A percentile compares a stretch with the other conserved stretches of the same genome.
phyloP scores from a whole-genome alignment of 2,888 invertebrate genomes.

The Acronicta leporina region DNA sequence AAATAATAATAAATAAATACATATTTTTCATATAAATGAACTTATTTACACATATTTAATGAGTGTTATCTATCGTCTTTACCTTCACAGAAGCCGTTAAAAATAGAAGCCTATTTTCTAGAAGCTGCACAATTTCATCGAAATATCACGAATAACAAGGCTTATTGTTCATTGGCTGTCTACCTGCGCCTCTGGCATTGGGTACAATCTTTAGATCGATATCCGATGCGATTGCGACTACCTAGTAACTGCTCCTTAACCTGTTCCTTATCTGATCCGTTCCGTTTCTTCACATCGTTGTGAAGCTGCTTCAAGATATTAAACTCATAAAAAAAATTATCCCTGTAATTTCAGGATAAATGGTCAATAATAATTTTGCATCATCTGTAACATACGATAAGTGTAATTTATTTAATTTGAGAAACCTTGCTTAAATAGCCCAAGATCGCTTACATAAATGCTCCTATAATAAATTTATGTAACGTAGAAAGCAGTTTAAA shows the following conservation, averaged over 20 bases:
- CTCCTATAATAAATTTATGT: slow-evolving; percentile 35
- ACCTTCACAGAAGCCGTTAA: slow-evolving; percentile 18
- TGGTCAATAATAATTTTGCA: slow-evolving; percentile 28
- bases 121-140: slow-evolving; percentile 32
- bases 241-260: slow-evolving; percentile 55
- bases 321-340: slow-evolving; percentile 28
- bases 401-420: no score
- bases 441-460: slow-evolving; percentile 16
- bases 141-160: slow-evolving; percentile 40
- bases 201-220: slow-evolving; percentile 54
- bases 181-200: slow-evolving; percentile 37
- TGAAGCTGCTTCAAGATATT: slow-evolving; percentile 30
- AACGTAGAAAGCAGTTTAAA: slow-evolving; percentile 45
- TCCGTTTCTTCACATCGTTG: slow-evolving; percentile 51
- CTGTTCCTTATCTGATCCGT: slow-evolving; percentile 60
- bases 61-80: slow-evolving; percentile 6
- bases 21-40: no score
- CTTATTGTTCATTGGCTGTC: slow-evolving; percentile 26
- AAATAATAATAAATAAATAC: no score
- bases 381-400: slow-evolving; percentile 11
- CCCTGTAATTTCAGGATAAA: slow-evolving; percentile 35
- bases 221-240: slow-evolving; percentile 55
- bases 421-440: slow-evolving; percentile 21
- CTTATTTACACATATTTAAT: not conserved
- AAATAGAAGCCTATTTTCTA: slow-evolving; percentile 25